Evolutionary conservation across 1,140 invertebrate species (phyloP).

Genomic region (Cydia pomonella): DNA sequence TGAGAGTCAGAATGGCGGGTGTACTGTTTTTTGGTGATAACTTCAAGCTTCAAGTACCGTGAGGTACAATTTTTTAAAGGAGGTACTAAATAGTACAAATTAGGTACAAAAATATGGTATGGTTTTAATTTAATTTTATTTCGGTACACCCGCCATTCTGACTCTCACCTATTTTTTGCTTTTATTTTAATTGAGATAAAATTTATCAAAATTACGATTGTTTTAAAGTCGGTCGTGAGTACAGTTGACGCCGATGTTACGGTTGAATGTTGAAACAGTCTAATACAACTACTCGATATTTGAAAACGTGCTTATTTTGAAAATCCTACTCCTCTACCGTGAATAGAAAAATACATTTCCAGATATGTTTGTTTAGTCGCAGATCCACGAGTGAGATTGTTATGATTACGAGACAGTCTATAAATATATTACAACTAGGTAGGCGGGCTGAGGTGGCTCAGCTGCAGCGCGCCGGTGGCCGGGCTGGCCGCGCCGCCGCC

Average conservation of each 20-base stretch:
- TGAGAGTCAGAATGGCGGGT: no score
- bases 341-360: conserved; percentile 29
- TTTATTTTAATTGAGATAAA: no score
- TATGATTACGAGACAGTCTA: neutral
- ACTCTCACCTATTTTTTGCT: no score
- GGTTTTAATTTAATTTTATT: no score
- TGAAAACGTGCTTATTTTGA: conserved; percentile 13
- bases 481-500: conserved; percentile 1
- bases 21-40: no score
- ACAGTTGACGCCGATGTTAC: neutral
- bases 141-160: no score
- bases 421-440: neutral
- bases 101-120: no score
- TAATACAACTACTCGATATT: neutral
- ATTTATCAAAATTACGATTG: no score
- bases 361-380: conserved; percentile 26
- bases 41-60: no score
- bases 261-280: neutral
- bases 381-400: conserved; percentile 1
- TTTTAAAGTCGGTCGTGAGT: neutral
- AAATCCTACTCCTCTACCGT: conserved; percentile 10
- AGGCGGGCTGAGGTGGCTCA: neutral
- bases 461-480: no score
- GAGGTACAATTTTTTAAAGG: no score
- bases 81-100: no score